phyloP scores from a whole-genome alignment of 1,140 invertebrate species.

The Conus betulinus region DNA sequence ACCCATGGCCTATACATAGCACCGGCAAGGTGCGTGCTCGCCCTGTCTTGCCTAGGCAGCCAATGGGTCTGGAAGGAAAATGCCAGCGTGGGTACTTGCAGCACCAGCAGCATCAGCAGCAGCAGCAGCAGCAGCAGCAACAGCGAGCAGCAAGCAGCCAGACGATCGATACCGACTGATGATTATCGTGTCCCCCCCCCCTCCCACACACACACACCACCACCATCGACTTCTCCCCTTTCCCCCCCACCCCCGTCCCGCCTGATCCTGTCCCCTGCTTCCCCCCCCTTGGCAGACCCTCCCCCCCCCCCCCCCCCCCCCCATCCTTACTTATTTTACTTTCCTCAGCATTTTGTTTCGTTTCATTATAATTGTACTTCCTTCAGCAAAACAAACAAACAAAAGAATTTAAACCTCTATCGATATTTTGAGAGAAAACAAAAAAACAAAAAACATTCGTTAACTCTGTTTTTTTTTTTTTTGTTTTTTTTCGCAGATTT shows the following conservation, averaged over 20 bases:
- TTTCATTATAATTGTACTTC: too few species aligned
- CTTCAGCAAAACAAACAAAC: too few species aligned
- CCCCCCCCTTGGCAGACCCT: neutral
- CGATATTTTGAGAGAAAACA: too few species aligned
- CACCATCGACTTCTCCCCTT: neutral
- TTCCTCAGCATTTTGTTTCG: too few species aligned
- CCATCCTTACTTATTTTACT: neutral
- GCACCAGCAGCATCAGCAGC: neutral
- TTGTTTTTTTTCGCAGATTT: too few species aligned
- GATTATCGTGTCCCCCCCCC: neutral
- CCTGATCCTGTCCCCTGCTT: neutral
- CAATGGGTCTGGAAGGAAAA: slow-evolving; percentile 31
- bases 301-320: neutral
- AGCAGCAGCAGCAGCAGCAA: neutral
- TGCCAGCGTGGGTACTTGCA: neutral
- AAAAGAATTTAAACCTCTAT: too few species aligned
- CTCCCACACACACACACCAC: neutral
- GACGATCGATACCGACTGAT: slow-evolving; percentile 1
- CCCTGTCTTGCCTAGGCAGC: slow-evolving; percentile 26
- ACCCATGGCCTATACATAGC: slow-evolving; percentile 46
- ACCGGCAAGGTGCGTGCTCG: slow-evolving; percentile 40
- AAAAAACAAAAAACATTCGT: too few species aligned
- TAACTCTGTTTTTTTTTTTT: too few species aligned
- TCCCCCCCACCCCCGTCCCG: neutral
- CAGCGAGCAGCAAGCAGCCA: neutral